Evolutionary conservation across 1,140 invertebrate genomes (phyloP), one percentile per base, ranked within the genome.

Genomic region (Euura saliciscinereae): DNA sequence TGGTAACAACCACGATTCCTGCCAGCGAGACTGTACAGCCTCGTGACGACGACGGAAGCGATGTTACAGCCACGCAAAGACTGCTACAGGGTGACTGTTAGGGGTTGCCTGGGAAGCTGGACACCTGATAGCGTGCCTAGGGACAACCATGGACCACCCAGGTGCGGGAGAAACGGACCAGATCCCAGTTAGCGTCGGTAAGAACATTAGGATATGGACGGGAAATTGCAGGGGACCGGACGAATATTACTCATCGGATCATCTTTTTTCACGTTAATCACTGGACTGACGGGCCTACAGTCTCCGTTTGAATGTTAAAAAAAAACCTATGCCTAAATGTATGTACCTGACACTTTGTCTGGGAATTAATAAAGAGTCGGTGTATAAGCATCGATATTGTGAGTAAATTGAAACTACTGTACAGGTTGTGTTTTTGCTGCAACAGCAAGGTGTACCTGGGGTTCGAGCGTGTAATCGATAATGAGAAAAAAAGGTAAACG

Each of bases 1-100:
- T 82, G 83, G 83, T 86, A 86, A 85, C 83, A 84, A 83, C 83
- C 80, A 80, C 78, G 75, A 77, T 80, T 44, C 28, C 66, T 71
- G 10, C n/a, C 66, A 45, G 43, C 10, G 43, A 45, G n/a, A 42
- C 45, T 70, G 43, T 66, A 59, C 51, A 59, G 11, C 8, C 51
- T 59, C 51, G 51, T 11, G 8, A 59, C 64, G 46, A n/a, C 10
- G 51, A 59, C 51, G 3, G 51, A 59, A n/a, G 51, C 10, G 51
- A 59, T 59, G 51, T n/a, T 59, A n/a, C 59, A 13, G 13, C 66
- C 66, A 44, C 66, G 66, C 28, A 67, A 28, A 10, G 28, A 28
- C 66, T 10, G 65, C 10, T 42, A 44, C 80, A 76, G 77, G 77
- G 79, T 78, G 77, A 78, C 77, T 74, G 74, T 70, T 67, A 73